Base-by-base conservation (phyloP, 1,140 invertebrate genomes). In the Orchestia grillus region DNA sequence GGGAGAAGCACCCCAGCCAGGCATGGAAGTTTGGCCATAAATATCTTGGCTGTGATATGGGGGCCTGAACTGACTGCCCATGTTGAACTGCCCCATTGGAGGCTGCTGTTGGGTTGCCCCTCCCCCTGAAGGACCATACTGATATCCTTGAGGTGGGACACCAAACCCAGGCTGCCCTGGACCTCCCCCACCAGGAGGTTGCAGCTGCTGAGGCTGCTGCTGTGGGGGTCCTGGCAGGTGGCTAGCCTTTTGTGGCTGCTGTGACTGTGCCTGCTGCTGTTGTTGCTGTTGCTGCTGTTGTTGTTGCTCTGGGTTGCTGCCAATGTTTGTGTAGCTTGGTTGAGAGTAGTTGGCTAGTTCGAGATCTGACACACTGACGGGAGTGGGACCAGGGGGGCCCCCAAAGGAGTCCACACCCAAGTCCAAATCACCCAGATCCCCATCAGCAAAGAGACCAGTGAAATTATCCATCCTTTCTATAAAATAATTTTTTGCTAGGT, bases 381-480 rank as follows among this genome's bases (percentile, higher is more conserved):
- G 96, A 42, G 96, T 95, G n/a, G 96, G 96, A 88, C 96, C 96
- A 28, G 96, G 62, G 87, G 96, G 95, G 44, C 95, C 95, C 44
- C 96, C 96, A 95, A 97, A 97, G 87, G 96, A 95, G 23, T 97
- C 96, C 44, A 96, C 96, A 53, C 95, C 96, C 44, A 97, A 96
- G 95, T 97, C 96, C 96, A 97, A 95, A 96, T 97, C 96, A 45
- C 96, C 96, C 95, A 97, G 95, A 47, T 97, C 96, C 44, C 96
- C 96, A 96, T 97, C 96, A 45, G 95, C 96, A 96, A 97, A 97
- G 95, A 97, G 96, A 43, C 96, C 96, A 96, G 96, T 96, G 95
- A 97, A 96, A 96, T 96, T 97, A 96, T 97, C 96, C 96, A 97
- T 97, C 45, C 44, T 96, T 96, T 94, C 88, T 94, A 95, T 94